These are phyloP conservation scores for Scaptomyza montana DNA, from an alignment of 1,140 invertebrate genomes.

Conservation along the genomic window DNA sequence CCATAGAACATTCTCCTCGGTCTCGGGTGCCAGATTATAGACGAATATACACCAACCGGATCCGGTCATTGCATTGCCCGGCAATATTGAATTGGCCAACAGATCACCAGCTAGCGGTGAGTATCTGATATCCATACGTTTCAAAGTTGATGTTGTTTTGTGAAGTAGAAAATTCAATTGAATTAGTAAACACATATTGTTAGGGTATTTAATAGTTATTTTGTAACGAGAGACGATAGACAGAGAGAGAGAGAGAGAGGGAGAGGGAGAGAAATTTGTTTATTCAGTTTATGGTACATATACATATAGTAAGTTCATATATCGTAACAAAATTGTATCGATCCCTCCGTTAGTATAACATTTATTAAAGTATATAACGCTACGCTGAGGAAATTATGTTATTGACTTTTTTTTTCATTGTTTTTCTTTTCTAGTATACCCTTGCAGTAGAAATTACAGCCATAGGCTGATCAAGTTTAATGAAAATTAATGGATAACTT, in stretches of 20 bases:
- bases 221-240: not conserved
- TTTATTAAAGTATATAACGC: slow-evolving; percentile 14
- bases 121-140: slow-evolving; percentile 59
- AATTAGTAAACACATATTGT: slow-evolving; percentile 22
- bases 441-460: slow-evolving; percentile 14
- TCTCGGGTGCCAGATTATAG: slow-evolving; percentile 96
- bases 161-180: slow-evolving; percentile 8
- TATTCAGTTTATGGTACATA: slow-evolving; percentile 40
- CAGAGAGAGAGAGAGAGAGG: not conserved
- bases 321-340: slow-evolving; percentile 33
- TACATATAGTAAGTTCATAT: not conserved
- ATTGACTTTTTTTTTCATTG: not conserved
- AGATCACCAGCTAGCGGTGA: slow-evolving; percentile 91
- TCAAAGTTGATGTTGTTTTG: not conserved
- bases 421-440: slow-evolving; percentile 9
- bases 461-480: too few species aligned
- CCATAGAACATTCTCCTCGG: slow-evolving; percentile 95
- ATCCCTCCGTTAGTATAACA: slow-evolving; percentile 37
- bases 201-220: not conserved
- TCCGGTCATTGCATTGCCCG: slow-evolving; percentile 89
- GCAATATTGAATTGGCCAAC: slow-evolving; percentile 88
- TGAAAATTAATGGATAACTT: too few species aligned
- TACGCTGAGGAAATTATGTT: slow-evolving; percentile 19
- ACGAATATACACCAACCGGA: slow-evolving; percentile 96
- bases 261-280: slow-evolving; percentile 8